A percentile compares a stretch with the other conserved stretches of the same genome.
Conservation (phyloP, 35 echinoderm and acorn worm genomes). For the Lytechinus pictus region DNA sequence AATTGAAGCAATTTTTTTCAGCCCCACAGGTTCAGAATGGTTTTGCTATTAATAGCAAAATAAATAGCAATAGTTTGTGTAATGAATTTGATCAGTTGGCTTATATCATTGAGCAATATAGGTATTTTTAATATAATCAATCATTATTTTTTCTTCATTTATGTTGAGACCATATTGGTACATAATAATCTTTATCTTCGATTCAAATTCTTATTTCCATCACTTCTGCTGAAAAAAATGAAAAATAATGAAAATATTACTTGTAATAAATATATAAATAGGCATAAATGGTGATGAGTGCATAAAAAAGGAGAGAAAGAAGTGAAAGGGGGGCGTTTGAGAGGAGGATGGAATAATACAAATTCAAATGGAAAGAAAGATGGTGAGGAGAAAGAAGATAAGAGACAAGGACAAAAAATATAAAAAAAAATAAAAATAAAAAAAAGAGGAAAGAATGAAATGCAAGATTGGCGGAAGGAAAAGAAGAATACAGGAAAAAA, state of each 20-base stretch:
- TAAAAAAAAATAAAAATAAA: too few species aligned
- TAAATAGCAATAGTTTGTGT: neutral
- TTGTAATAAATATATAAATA: neutral
- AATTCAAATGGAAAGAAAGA: too few species aligned
- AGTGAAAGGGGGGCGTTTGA: too few species aligned
- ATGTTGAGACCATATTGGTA: too few species aligned
- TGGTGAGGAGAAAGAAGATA: too few species aligned
- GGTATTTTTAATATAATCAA: neutral
- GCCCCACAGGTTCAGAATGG: neutral
- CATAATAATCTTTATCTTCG: neutral
- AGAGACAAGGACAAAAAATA: too few species aligned
- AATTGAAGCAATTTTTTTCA: neutral
- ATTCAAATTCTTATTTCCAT: neutral
- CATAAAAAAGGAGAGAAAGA: neutral
- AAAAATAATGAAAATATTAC: neutral
- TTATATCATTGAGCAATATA: neutral
- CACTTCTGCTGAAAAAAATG: too few species aligned
- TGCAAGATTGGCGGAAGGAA: too few species aligned
- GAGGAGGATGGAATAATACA: too few species aligned
- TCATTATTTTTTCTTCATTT: neutral
- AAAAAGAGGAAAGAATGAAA: too few species aligned
- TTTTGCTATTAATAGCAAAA: neutral
- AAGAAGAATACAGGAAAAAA: too few species aligned
- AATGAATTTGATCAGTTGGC: neutral
- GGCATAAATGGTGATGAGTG: neutral